Evolutionary conservation across 1,140 invertebrate species (phyloP), one percentile per base, ranked within the genome.

Genomic region (Lordiphosa mommai): DNA sequence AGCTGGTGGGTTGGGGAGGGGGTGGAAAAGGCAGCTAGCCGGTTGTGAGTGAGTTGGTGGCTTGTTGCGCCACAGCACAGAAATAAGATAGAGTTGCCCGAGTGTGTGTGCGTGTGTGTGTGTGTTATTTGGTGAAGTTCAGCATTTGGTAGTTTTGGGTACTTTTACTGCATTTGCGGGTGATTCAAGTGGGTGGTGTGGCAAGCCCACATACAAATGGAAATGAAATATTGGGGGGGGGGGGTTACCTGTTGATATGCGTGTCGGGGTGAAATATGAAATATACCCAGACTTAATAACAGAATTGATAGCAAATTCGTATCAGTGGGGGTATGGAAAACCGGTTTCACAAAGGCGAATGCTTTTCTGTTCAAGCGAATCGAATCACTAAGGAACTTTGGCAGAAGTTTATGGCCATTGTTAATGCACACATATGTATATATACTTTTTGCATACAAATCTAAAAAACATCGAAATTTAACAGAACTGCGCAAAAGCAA

Each of bases 61-160:
- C 56, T 67, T 67, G 63, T 67, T 67, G 63, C 63, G 63, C 63
- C 63, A 58, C 63, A 67, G 17, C 30, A 3, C 16, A 20, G 4
- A 27, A 27, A 27, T 27, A 27, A 27, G 23, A 17, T 32, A 7
- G 16, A 34, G 44, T 32, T 20, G 9, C 47, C 13, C 57, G 61
- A 38, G 40, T 30, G 41, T 13, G 20, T 30, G 9, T 23, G 6
- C 36, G 10, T 34, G 16, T 37, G 48, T 41, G 38, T 58, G 33
- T 66, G 52, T 67, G 57, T 52, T 57, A 57, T 63, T 66, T 30
- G 61, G 51, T 55, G 46, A 66, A 65, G 63, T 66, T 66, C 60
- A 51, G 32, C 23, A 40, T 49, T 66, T 65, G 61, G 23, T 56
- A 36, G 40, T 30, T 51, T 51, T 32, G n/a, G 16, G 27, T 20